Base-by-base conservation (phyloP, 2,797 vertebrate species). In the Falco cherrug region DNA sequence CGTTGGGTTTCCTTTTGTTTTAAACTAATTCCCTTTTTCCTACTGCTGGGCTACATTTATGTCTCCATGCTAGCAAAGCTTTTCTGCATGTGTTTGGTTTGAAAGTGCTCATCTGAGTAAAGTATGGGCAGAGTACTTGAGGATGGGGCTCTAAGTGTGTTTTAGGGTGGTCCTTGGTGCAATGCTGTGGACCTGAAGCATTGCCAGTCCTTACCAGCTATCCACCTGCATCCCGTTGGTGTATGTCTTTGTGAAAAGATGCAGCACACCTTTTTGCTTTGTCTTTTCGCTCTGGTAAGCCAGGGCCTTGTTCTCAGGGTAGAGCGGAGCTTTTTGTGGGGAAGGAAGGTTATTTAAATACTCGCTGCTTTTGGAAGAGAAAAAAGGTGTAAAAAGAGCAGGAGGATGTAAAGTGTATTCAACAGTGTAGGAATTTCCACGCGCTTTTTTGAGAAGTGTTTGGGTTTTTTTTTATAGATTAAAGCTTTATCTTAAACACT, bases 1-100 rank as follows among this genome's bases (percentile, higher is more conserved):
- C 10, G 4, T 22, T 33, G 93, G 90, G 87, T 92, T 95, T 97
- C 93, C 90, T 97, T 97, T 97, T 95, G 94, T 97, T 90, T 96
- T 68, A 95, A 90, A 47, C 81, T 87, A 90, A 94, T 94, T 94
- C 95, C 31, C n/a, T 85, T 97, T 91, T 92, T 94, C 77, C 89
- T 94, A 53, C 69, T 83, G 84, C 90, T 92, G 79, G 53, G 79
- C 59, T 92, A n/a, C 65, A 56, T 87, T 92, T 71, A 45, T 13
- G 53, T 88, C 87, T 93, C 61, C 10, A 2, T 37, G 78, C 76
- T 85, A 78, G 41, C 47, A 87, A 85, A 92, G 84, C 84, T 84
- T 80, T 81, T 76, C 41, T 69, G 54, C 69, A 41, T 81, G 84
- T 85, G 92, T 57, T 93, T 67, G 47, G 26, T 89, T 87, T 84